Evolutionary conservation across 2,888 invertebrate genomes (phyloP), one percentile per base, ranked within the genome.

Genomic region (Rhimphoctona megacephalus): DNA sequence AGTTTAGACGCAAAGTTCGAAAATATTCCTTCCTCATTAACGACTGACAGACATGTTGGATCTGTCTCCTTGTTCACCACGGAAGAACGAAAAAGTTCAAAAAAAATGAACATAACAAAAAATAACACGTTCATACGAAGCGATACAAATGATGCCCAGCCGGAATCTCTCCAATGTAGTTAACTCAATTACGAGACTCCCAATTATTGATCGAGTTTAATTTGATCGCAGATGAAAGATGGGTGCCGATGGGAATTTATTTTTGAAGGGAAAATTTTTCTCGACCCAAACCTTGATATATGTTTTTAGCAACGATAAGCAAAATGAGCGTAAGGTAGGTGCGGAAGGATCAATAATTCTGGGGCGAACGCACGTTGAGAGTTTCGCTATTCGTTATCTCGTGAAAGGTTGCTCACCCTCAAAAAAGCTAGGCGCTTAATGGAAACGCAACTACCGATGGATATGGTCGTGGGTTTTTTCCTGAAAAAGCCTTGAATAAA

Each of bases 401-500:
- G 57, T 6, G 17, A 30, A 30, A 30, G 61, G 17, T 30, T 17
- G 61, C 61, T 57, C 25, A 17, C 30, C 61, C 61, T 30, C 61
- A 17, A 7, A 30, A 17, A 61, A 61, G 30, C 61, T 61, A 30
- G 30, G 25, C 30, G 17, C 17, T 17, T 61, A 61, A 61, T 61
- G 61, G 61, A 61, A 61, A 61, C 30, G 30, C 30, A 25, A 61
- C 30, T 61, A 30, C 30, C 61, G 30, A 61, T 17, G 61, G 17
- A 17, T 61, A 25, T 25, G 25, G 25, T 14, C 11, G 57, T 61
- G 30, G 30, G 30, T 61, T 61, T 61, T 61, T 30, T 30, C 36
- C 6, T 36, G 69, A 17, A 19, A 54, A 57, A 82, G 46, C 6
- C 72, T 39, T 64, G 14, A 39, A 81, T 36, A 64, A 76, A 70